Conservation (phyloP, 2,113 vertebrate species). For the Myotis yumanensis region DNA sequence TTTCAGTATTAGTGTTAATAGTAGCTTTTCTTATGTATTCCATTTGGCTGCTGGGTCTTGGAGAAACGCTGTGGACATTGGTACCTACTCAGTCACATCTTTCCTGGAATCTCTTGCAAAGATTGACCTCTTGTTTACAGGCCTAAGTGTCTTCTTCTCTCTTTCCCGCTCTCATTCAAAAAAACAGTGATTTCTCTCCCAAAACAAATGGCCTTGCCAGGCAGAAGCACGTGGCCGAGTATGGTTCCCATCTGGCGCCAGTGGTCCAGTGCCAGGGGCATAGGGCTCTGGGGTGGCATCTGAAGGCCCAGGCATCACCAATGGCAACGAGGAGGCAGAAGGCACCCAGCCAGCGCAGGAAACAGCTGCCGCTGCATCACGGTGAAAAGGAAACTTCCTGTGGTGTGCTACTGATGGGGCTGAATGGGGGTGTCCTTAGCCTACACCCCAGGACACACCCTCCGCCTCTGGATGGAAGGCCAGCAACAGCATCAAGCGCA, state of each 20-base stretch:
- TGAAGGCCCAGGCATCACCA: not conserved
- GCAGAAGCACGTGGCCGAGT: not conserved
- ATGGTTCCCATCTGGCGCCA: not conserved
- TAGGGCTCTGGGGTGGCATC: not conserved
- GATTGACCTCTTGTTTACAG: not conserved
- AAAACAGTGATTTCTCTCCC: not conserved
- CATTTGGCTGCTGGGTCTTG: not conserved
- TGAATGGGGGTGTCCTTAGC: not conserved
- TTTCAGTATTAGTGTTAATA: not conserved
- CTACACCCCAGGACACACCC: not conserved
- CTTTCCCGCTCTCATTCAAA: not conserved
- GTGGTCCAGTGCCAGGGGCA: not conserved
- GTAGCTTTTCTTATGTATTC: not conserved
- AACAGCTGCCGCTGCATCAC: not conserved
- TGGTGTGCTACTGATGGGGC: not conserved
- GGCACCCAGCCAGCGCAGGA: not conserved
- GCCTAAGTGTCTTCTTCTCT: not conserved
- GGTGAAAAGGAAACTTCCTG: not conserved
- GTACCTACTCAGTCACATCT: not conserved
- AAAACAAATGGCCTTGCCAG: not conserved
- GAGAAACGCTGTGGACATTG: not conserved
- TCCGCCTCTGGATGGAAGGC: not conserved
- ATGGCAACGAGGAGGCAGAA: not conserved
- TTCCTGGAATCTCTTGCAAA: slow-evolving; percentile 16
- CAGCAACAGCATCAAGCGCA: not conserved